phyloP scores from a whole-genome alignment of 2,888 invertebrate species.

The Steromphala cineraria region DNA sequence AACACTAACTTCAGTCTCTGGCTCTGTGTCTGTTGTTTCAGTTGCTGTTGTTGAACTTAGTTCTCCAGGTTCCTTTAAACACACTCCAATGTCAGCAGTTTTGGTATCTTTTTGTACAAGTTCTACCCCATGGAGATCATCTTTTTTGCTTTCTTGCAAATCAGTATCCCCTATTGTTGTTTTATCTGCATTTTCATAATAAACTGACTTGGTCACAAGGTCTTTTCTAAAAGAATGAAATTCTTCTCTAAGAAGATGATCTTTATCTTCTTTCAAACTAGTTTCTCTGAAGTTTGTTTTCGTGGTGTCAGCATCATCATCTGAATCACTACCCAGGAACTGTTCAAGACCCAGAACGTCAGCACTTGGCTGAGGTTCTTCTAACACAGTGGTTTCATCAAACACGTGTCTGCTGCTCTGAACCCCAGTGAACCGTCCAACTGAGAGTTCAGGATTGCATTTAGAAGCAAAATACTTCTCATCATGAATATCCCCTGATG shows the following conservation, averaged over 20 bases:
- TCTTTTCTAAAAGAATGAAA: no score
- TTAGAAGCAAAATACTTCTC: not conserved
- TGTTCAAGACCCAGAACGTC: slow-evolving; percentile 20
- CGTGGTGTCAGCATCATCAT: not conserved
- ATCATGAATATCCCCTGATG: not conserved
- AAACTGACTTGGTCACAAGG: no score
- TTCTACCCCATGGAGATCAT: not conserved
- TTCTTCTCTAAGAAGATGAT: no score
- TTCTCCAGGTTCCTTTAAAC: not conserved
- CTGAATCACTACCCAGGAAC: not conserved
- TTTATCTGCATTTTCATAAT: not conserved
- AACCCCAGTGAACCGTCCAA: not conserved
- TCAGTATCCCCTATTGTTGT: not conserved
- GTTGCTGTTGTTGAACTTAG: not conserved
- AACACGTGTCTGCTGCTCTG: not conserved
- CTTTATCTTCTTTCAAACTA: not conserved
- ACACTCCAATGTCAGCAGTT: no score
- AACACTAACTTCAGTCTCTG: not conserved
- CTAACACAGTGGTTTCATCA: slow-evolving; percentile 1
- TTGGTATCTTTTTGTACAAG: no score
- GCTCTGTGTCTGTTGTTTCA: not conserved
- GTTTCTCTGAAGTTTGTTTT: not conserved
- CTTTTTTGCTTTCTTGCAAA: not conserved
- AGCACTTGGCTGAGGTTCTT: not conserved
- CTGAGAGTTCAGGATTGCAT: not conserved